Evolutionary conservation across 2,797 vertebrate species (phyloP), one percentile per base, ranked within the genome.

Genomic region (Chrosomus eos): DNA sequence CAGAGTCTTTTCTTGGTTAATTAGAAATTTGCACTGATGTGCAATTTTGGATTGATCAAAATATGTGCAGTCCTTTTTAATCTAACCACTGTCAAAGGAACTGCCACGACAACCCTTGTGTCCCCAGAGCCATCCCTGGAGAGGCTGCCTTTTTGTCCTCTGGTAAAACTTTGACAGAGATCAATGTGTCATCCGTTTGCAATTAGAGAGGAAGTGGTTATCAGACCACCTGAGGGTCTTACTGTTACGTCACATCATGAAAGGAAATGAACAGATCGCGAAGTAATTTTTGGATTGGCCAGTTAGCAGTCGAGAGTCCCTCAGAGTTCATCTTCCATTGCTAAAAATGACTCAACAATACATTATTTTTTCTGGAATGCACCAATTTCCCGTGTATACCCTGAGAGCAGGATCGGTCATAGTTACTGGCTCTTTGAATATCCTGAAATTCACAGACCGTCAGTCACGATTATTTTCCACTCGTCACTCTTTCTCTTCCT

Each of bases 401-500:
- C 64, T 73, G 70, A 77, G 72, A 84, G 62, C 83, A 21, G 89
- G 91, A 96, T 89, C 90, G 95, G 95, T 95, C 94, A 21, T 96
- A 94, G 80, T 95, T 95, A 90, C 93, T 90, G 91, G 95, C 93
- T 90, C 92, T 95, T 90, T 95, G 95, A 95, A 95, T 80, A 86
- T 88, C 91, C 90, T n/a, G 48, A 70, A 70, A 84, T 64, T 78
- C 78, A 43, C 81, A 85, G n/a, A 33, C 67, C 85, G 73, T 84
- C 80, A 70, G 80, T 83, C 81, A 86, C n/a, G 60, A 82, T 33
- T 87, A 66, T 81, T 73, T 86, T 78, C 66, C 71, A 89, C 88
- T 72, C 88, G 21, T 70, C 86, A 70, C 60, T 70, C 51, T 76
- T 83, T 81, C 72, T 62, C 8, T 60, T 53, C 18, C 36, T 78